These are phyloP conservation scores for Papilio gigon DNA, from an alignment of 2,888 invertebrate species.

Conservation along the genomic window DNA sequence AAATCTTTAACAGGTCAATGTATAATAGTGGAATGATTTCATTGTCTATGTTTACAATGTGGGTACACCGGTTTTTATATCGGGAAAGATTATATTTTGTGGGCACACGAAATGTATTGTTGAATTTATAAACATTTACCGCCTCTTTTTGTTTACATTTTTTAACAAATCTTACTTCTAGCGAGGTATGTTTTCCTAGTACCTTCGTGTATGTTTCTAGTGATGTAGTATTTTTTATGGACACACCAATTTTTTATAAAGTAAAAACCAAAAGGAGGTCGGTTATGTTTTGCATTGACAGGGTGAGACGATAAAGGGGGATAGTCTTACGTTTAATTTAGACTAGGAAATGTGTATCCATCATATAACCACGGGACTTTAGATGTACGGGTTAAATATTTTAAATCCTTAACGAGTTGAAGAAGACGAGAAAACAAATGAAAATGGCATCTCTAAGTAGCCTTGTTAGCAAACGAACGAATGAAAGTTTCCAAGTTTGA, in stretches of 20 bases:
- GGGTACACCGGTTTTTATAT: constrained; percentile 68
- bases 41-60: constrained; percentile 68
- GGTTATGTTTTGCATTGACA: too few species aligned
- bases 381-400: too few species aligned
- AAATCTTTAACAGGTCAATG: constrained; percentile 50
- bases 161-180: constrained; percentile 3
- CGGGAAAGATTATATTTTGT: constrained; percentile 34
- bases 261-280: too few species aligned
- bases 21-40: constrained; percentile 60
- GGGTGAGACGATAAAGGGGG: too few species aligned
- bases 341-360: too few species aligned
- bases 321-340: too few species aligned
- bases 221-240: constrained; percentile 3
- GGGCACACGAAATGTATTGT: constrained; percentile 35
- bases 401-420: not conserved
- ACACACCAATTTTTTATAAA: not conserved
- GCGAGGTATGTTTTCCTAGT: constrained; percentile 28
- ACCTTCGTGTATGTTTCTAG: constrained; percentile 14
- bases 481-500: constrained; percentile 39
- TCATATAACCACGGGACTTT: too few species aligned
- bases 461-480: constrained; percentile 31
- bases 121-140: constrained; percentile 29
- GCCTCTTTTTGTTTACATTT: constrained; percentile 21
- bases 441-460: constrained; percentile 9
- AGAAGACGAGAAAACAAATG: constrained; percentile 2